Evolutionary conservation across 2,113 vertebrate genomes (phyloP).

Genomic region (Gallinago paraguaiae): DNA sequence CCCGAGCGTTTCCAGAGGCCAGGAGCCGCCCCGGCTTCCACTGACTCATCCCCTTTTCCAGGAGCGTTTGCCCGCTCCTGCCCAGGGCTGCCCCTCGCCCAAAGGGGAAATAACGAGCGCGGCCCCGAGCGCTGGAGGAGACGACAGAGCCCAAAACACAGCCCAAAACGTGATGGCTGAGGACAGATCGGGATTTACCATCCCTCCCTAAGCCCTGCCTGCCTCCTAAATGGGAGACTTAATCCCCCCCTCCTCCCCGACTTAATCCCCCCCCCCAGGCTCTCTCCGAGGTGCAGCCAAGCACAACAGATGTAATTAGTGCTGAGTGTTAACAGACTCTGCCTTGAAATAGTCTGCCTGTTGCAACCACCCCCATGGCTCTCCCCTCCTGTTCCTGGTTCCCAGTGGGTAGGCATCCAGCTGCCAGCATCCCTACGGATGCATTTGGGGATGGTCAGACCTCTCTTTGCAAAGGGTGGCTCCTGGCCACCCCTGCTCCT

Average conservation of each 20-base stretch:
- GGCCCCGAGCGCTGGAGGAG: not conserved
- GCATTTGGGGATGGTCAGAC: not conserved
- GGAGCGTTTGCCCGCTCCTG: not conserved
- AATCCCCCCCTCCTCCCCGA: too few relatives aligned
- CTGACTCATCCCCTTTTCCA: constrained; percentile 8
- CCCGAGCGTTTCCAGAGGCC: not conserved
- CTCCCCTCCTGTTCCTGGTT: not conserved
- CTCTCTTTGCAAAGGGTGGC: not conserved
- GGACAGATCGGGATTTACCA: not conserved
- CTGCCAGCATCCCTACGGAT: not conserved
- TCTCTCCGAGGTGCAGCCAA: not conserved
- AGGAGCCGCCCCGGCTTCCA: not conserved
- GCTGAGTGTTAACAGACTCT: not conserved
- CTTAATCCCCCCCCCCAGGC: too few relatives aligned
- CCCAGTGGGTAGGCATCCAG: not conserved
- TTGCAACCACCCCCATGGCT: not conserved
- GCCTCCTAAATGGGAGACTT: not conserved
- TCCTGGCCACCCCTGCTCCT: not conserved
- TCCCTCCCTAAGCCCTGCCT: not conserved
- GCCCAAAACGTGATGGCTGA: not conserved
- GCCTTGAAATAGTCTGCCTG: not conserved
- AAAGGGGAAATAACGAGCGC: not conserved
- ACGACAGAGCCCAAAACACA: not conserved
- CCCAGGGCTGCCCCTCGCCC: not conserved
- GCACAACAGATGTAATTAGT: not conserved